Percentiles rank a stretch among this genome's conserved stretches.
These are phyloP conservation scores for Leucopsar rothschildi DNA, from an alignment of 2,113 vertebrate genomes.

Conservation along the genomic window DNA sequence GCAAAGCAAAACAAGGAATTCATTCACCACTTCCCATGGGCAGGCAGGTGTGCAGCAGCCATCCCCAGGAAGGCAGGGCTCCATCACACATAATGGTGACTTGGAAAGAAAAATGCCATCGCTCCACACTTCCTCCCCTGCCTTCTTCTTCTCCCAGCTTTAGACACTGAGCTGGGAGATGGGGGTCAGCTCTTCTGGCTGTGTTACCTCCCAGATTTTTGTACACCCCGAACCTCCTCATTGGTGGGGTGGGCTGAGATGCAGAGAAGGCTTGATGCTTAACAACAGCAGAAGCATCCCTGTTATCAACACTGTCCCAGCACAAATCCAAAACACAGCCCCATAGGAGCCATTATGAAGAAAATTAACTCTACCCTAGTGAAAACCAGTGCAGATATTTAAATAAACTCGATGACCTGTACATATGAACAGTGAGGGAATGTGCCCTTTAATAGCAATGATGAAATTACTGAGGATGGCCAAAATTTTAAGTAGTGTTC, in stretches of 20 bases:
- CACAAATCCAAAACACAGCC: background rate
- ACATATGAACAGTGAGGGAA: background rate
- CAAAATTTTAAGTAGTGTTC: background rate
- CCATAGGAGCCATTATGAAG: background rate
- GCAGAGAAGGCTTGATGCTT: background rate
- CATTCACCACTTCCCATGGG: background rate
- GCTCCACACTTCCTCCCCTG: rapidly evolving
- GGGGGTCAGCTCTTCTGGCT: background rate
- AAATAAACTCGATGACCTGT: background rate
- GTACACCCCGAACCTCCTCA: background rate
- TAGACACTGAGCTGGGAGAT: background rate
- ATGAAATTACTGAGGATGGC: background rate
- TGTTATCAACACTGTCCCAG: background rate
- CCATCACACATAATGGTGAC: background rate
- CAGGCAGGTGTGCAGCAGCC: background rate
- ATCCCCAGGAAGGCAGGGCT: background rate
- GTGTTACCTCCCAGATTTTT: background rate
- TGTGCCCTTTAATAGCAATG: background rate
- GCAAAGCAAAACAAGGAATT: background rate
- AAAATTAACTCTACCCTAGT: background rate
- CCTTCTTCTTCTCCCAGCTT: background rate
- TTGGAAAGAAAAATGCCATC: background rate
- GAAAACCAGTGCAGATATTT: background rate
- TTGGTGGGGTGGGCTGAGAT: background rate
- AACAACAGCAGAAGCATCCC: background rate